Evolutionary conservation across 2,797 vertebrate genomes (phyloP), one percentile per base, ranked within the genome.

Genomic region (Pygocentrus nattereri): DNA sequence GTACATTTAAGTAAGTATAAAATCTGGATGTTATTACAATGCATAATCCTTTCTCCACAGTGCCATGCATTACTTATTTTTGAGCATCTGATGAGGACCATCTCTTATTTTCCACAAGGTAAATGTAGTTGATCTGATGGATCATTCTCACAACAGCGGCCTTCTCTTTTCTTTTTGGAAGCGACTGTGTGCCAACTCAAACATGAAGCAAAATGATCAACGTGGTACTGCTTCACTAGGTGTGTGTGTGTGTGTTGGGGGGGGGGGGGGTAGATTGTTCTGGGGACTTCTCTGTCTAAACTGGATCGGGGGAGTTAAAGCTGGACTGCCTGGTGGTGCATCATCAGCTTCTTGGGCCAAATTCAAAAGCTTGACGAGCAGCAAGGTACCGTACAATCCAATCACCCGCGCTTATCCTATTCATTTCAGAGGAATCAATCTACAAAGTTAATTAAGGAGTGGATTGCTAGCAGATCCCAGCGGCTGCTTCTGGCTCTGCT

Each of bases 381-480:
- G 71, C 25, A 79, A 84, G 79, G 49, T 77, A 56, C 68, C 70
- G 31, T 59, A 72, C 74, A 84, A 79, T 76, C 82, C 81, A 80
- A 84, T 84, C 71, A 73, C 79, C 78, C 30, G 38, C 71, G 62
- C 78, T 76, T 77, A 58, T 77, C 82, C 70, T 65, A 44, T 67
- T 74, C 78, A 34, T 27, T 75, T 77, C 73, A 64, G 78, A 74
- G 67, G 25, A 82, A 64, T 69, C 73, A 68, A 78, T 72, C 61
- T 59, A 54, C 74, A 86, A 71, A 85, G 83, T 88, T 86, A 88
- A 90, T 88, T 84, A 87, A 88, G 84, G 76, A 65, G 47, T 21
- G 74, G 79, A 84, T 84, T 81, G 82, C 73, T 80, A 86, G 88
- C 77, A 82, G 87, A 85, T 89, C 64, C 87, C 62, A 71, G 81